These are phyloP conservation scores for Elysia crispata DNA, from an alignment of 2,888 invertebrate species.

Conservation along the genomic window DNA sequence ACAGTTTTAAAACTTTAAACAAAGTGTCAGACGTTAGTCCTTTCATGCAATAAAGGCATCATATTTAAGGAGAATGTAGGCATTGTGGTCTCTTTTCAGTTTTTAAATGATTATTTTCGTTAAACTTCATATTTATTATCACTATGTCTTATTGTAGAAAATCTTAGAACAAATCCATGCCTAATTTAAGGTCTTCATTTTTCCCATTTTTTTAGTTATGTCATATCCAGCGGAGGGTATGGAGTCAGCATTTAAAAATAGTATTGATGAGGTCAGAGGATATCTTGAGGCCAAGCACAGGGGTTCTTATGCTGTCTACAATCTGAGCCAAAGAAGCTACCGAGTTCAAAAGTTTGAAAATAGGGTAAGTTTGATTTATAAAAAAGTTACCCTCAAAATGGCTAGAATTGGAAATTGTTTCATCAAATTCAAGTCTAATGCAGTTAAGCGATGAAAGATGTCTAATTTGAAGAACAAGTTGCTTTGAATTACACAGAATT, in stretches of 20 bases:
- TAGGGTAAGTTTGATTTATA: slow-evolving; percentile 66
- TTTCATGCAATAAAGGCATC: background rate
- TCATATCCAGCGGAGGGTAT: slow-evolving; percentile 96
- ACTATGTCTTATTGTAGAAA: too few relatives aligned
- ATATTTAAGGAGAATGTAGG: too few relatives aligned
- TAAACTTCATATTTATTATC: too few relatives aligned
- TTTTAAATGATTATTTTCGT: too few relatives aligned
- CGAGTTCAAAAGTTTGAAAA: slow-evolving; percentile 79
- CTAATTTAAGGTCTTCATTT: too few relatives aligned
- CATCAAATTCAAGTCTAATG: background rate
- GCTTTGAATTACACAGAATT: too few relatives aligned
- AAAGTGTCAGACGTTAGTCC: background rate
- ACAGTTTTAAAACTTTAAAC: too few relatives aligned
- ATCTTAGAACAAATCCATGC: too few relatives aligned
- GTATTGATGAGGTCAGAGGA: slow-evolving; percentile 92
- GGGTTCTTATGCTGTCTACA: slow-evolving; percentile 89
- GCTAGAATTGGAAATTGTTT: background rate
- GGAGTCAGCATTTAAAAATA: slow-evolving; percentile 92
- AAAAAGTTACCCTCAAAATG: background rate
- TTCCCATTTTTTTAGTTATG: slow-evolving; percentile 83
- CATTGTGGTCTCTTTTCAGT: too few relatives aligned
- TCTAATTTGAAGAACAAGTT: too few relatives aligned
- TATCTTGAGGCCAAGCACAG: slow-evolving; percentile 85
- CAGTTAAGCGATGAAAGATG: too few relatives aligned
- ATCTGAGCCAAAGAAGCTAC: slow-evolving; percentile 84